Conservation (phyloP, 2,888 invertebrate genomes). For the Drosophila macrospina region DNA sequence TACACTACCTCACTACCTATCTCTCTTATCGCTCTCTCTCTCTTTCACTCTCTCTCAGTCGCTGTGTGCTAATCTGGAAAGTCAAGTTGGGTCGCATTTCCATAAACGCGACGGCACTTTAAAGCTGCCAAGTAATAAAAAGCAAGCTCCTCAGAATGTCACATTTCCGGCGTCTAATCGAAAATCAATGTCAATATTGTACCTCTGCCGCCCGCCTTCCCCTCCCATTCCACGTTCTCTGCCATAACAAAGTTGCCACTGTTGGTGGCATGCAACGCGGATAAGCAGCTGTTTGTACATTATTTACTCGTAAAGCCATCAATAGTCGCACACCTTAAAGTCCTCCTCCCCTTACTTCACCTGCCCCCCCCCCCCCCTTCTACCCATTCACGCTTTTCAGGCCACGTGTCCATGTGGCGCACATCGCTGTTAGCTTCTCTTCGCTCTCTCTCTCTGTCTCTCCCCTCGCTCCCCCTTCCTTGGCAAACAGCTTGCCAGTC, state of each 20-base stretch:
- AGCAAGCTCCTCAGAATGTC: constrained; percentile 47
- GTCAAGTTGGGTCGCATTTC: constrained; percentile 67
- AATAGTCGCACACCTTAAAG: constrained; percentile 57
- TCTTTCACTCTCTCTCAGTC: background rate
- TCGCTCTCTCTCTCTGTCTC: background rate
- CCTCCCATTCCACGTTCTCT: no score
- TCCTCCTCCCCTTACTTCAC: background rate
- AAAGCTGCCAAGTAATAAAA: constrained; percentile 51
- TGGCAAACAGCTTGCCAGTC: constrained; percentile 53
- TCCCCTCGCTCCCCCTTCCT: background rate
- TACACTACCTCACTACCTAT: background rate
- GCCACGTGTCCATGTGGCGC: constrained; percentile 58
- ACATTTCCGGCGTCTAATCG: constrained; percentile 72
- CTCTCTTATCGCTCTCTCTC: background rate
- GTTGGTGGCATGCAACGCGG: constrained; percentile 40
- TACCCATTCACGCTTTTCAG: constrained; percentile 19
- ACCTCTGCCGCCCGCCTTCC: no score
- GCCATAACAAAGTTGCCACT: constrained; percentile 8
- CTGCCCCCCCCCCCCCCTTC: background rate
- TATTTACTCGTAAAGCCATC: constrained; percentile 80
- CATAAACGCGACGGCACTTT: constrained; percentile 63
- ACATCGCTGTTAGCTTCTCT: constrained; percentile 31
- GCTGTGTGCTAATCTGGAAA: constrained; percentile 49
- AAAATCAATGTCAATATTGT: constrained; percentile 73
- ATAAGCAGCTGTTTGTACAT: constrained; percentile 81